Evolutionary conservation across 2,113 vertebrate species (phyloP), one percentile per base, ranked within the genome.

Genomic region (Pachypanchax playfairii): DNA sequence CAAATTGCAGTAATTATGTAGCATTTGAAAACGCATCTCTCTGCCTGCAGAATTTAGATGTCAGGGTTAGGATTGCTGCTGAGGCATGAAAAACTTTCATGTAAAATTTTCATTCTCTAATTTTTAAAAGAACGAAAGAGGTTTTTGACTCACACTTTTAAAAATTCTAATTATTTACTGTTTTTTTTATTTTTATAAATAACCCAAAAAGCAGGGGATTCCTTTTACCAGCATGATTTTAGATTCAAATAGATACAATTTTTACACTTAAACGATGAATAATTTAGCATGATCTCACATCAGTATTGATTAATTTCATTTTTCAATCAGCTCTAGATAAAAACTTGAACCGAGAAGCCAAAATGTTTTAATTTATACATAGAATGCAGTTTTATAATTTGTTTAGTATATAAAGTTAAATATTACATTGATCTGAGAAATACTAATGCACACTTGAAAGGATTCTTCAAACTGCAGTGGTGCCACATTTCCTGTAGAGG

Each of bases 1-100:
- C 9, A 73, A 42, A 77, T 75, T 79, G 61, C 58, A 77, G 72
- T 70, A 82, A 83, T 88, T 78, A 86, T n/a, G 7, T 39, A 35
- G 28, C 74, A 18, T 56, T 81, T 69, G 15, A 43, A 73, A 75
- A 73, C 60, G 51, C 69, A 18, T 54, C n/a, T 62, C 14, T 29
- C 35, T 4, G 0, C 24, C 36, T 41, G 33, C 49, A 60, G 47
- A 43, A 71, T 72, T 69, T 26, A 70, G 4, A 29, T 25, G 52
- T 33, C 35, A 44, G n/a, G n/a, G n/a, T n/a, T n/a, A n/a, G n/a
- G n/a, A 20, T 44, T 17, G 31, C 54, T 64, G 36, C 18, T 44
- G 21, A 17, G 62, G 18, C 29, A 13, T 28, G 39, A 47, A 46
- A 46, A 42, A 71, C 38, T 22, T 4, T 54, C 21, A 38, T 31